Base-by-base conservation (phyloP, 2,888 invertebrate genomes). In the Drosophila kambysellisi region DNA sequence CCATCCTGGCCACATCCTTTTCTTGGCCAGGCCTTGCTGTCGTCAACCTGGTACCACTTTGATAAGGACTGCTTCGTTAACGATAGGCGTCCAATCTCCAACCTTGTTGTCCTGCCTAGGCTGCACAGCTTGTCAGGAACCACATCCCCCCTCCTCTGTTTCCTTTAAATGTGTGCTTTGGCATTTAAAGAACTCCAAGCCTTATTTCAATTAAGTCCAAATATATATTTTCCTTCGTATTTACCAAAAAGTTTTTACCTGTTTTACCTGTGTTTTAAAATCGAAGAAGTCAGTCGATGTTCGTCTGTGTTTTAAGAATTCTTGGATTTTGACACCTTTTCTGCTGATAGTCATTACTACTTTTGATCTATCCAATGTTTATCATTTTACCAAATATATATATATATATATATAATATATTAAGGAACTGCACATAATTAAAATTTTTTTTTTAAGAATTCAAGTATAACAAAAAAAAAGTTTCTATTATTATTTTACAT, bases 51-150 rank as follows among this genome's bases (percentile, higher is more conserved):
- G 20, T 25, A 11, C 5, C 41, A 25, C 41, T 73, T 62, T 65
- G 82, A 78, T 78, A 77, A 72, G 60, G 54, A 68, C 33, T n/a
- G 65, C 58, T 51, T 56, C 37, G 54, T 39, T 50, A 54, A 63
- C 67, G 39, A 32, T 39, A 5, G 29, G 32, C 20, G 12, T 41
- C 39, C 54, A 56, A 17, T 67, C 53, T 29, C 61, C 30, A 58
- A 53, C 30, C 39, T 30, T 37, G 25, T 37, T 37, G 6, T 29
- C 9, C 2, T 20, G 41, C 41, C 20, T 20, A 0, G 12, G 7
- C 12, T 39, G 29, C 37, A n/a, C 12, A 35, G 17, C 17, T 54
- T 4, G 25, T 11, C 9, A 4, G 25, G 6, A 54, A 3, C 7
- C 1, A 25, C 6, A 1, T 5, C 2, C 6, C 7, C 4, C 1